phyloP scores from a whole-genome alignment of 2,797 vertebrate genomes.

The Oreortyx pictus region DNA sequence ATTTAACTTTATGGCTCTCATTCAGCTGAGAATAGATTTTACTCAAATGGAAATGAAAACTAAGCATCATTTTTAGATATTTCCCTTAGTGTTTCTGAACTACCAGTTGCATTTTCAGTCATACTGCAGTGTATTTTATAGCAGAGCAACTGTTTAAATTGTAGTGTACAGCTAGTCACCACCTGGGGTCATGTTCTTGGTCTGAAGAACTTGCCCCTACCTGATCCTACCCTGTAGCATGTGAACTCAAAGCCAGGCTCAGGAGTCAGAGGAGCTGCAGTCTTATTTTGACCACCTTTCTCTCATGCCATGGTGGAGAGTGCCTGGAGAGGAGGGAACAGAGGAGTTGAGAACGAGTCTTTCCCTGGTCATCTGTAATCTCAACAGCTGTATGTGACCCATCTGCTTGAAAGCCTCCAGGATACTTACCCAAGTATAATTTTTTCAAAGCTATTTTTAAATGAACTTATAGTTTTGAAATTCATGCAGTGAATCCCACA shows the following conservation, averaged over 20 bases:
- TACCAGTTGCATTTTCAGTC: background rate
- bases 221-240: background rate
- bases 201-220: background rate
- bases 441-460: background rate
- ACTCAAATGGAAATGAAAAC: constrained; percentile 43
- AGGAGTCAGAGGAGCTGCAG: background rate
- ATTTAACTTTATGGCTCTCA: background rate
- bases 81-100: background rate
- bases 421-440: background rate
- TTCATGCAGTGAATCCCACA: background rate
- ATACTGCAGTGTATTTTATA: background rate
- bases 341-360: background rate
- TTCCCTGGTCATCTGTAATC: background rate
- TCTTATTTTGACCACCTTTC: background rate
- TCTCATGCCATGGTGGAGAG: rapidly evolving
- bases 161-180: background rate
- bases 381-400: background rate
- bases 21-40: background rate
- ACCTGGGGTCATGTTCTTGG: background rate
- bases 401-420: background rate
- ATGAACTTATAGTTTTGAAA: background rate
- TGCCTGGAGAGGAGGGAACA: background rate
- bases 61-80: background rate
- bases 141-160: background rate
- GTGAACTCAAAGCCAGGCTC: background rate